phyloP scores from a whole-genome alignment of 2,797 vertebrate genomes.

The Thalassophryne amazonica region DNA sequence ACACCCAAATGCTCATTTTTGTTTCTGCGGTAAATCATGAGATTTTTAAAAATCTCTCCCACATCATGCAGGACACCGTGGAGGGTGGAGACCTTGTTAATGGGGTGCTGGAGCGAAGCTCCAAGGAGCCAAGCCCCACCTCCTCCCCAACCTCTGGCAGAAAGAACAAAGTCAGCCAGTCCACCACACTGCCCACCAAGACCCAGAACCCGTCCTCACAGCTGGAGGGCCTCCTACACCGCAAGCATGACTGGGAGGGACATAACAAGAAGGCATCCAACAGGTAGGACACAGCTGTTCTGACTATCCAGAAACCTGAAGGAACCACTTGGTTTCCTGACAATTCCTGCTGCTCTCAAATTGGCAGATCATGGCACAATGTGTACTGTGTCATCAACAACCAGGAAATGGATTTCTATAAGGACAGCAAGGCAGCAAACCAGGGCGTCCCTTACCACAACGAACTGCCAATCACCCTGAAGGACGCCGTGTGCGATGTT shows the following conservation, averaged over 20 bases:
- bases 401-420: constrained; percentile 94
- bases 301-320: no score
- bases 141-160: constrained; percentile 85
- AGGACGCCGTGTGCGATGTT: constrained; percentile 89
- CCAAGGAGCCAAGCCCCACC: constrained; percentile 83
- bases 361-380: constrained; percentile 92
- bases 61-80: constrained; percentile 64
- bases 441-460: constrained; percentile 91
- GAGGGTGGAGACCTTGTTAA: constrained; percentile 84
- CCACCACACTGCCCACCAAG: constrained; percentile 87
- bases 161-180: constrained; percentile 84
- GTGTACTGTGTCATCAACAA: constrained; percentile 94
- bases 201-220: constrained; percentile 80
- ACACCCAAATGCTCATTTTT: not conserved
- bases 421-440: constrained; percentile 88
- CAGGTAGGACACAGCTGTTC: constrained; percentile 74
- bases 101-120: constrained; percentile 78
- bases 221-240: constrained; percentile 90
- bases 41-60: not conserved
- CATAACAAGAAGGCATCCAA: constrained; percentile 97
- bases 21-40: no score
- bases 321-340: no score
- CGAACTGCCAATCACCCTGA: constrained; percentile 86
- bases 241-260: constrained; percentile 95
- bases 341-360: constrained; percentile 15